Percentiles rank a stretch among this genome's conserved stretches.
These are phyloP conservation scores for Xanthorhoe spadicearia DNA, from an alignment of 2,888 invertebrate genomes.

Conservation along the genomic window DNA sequence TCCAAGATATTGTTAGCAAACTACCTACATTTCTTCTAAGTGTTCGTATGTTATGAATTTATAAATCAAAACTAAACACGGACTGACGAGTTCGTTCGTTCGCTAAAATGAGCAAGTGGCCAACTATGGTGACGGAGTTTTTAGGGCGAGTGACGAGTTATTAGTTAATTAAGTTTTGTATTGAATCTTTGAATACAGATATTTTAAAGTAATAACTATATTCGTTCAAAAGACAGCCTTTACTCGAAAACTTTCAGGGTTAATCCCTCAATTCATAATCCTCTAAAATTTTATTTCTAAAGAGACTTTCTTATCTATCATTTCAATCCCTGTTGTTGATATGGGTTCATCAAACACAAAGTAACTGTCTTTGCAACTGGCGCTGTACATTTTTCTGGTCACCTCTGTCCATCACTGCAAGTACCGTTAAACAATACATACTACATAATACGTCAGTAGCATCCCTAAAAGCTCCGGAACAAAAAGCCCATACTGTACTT, in stretches of 20 bases:
- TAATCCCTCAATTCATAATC: background rate
- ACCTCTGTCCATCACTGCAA: slow-evolving; percentile 44
- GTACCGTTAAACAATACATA: slow-evolving; percentile 63
- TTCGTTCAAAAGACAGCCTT: background rate
- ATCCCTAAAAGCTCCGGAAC: slow-evolving; percentile 30
- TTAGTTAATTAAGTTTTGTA: too few species aligned
- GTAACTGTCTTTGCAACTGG: slow-evolving; percentile 23
- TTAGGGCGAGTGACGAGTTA: too few species aligned
- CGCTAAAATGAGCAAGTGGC: too few species aligned
- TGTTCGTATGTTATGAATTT: too few species aligned
- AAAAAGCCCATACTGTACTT: slow-evolving; percentile 8
- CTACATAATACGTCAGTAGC: slow-evolving; percentile 48
- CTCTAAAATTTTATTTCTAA: background rate
- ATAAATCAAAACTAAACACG: too few species aligned
- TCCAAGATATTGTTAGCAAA: background rate
- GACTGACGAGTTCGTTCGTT: too few species aligned
- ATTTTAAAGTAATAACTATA: too few species aligned
- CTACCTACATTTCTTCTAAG: too few species aligned
- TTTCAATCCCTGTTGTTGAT: slow-evolving; percentile 13
- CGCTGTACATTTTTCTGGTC: slow-evolving; percentile 36
- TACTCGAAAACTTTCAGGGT: background rate
- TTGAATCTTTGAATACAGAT: too few species aligned
- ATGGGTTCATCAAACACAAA: slow-evolving; percentile 13
- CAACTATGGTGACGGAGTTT: too few species aligned
- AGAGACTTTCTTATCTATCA: slow-evolving; percentile 3